Evolutionary conservation across 2,888 invertebrate species (phyloP).

Genomic region (Hyppa rectilinea): DNA sequence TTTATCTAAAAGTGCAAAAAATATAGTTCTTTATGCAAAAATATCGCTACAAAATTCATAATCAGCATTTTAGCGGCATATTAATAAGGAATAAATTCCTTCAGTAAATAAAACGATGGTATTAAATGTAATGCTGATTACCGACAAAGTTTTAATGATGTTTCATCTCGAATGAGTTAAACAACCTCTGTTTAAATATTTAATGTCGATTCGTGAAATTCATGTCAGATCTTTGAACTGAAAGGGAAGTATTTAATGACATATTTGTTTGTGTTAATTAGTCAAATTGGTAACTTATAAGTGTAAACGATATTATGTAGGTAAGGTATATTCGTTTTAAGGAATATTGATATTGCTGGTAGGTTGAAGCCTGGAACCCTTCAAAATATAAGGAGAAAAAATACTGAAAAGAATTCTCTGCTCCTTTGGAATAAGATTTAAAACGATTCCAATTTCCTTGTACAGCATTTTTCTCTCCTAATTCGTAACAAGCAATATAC

Average conservation of each 20-base stretch:
- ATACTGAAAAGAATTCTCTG: neutral
- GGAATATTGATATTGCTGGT: neutral
- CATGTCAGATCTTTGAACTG: slow-evolving; percentile 34
- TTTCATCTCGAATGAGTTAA: slow-evolving; percentile 61
- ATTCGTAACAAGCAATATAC: too few species aligned
- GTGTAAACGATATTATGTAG: neutral
- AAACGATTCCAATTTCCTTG: neutral
- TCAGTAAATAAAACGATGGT: slow-evolving; percentile 69
- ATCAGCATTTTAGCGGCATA: slow-evolving; percentile 58
- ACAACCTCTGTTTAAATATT: slow-evolving; percentile 63
- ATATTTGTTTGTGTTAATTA: slow-evolving; percentile 41
- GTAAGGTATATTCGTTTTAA: neutral
- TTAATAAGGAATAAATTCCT: slow-evolving; percentile 59
- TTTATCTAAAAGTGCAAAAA: neutral
- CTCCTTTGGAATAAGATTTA: neutral
- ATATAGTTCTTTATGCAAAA: neutral
- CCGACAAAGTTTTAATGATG: slow-evolving; percentile 82
- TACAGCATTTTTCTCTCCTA: too few species aligned
- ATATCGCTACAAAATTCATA: neutral
- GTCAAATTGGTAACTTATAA: slow-evolving; percentile 17
- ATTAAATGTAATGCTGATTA: slow-evolving; percentile 75
- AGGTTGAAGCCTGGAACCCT: neutral
- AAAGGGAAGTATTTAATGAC: slow-evolving; percentile 36
- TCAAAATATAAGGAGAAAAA: neutral
- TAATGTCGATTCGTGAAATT: slow-evolving; percentile 37